A percentile compares a stretch with the other conserved stretches of the same genome.
phyloP scores from a whole-genome alignment of 2,113 vertebrate genomes.

The Xenopus borealis region DNA sequence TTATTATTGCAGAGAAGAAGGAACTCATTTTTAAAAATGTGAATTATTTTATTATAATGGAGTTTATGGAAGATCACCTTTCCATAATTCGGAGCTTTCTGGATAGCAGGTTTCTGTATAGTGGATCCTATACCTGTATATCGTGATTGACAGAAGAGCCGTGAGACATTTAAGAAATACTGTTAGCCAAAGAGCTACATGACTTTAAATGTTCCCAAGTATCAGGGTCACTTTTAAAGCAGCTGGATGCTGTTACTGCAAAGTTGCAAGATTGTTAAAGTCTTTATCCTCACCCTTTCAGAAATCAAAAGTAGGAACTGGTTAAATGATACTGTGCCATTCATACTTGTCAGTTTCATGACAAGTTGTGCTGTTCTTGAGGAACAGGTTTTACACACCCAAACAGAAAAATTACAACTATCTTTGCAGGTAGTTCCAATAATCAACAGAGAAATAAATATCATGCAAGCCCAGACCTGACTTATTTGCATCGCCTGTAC shows the following conservation, averaged over 20 bases:
- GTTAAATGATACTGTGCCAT: constrained; percentile 22
- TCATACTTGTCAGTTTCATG: constrained; percentile 18
- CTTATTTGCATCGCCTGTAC: constrained; percentile 47
- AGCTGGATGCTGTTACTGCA: not conserved
- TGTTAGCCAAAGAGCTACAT: too few species aligned
- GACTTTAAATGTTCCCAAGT: too few species aligned
- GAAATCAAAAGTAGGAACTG: constrained; percentile 5
- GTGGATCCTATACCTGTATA: too few species aligned
- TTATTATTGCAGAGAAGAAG: too few species aligned
- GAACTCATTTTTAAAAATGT: too few species aligned
- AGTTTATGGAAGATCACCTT: too few species aligned
- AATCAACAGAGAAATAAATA: constrained; percentile 52
- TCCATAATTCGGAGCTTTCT: too few species aligned
- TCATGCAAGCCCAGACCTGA: constrained; percentile 60
- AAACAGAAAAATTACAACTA: constrained; percentile 61
- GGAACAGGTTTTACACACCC: constrained; percentile 71
- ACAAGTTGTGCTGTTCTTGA: constrained; percentile 50
- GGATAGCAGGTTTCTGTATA: too few species aligned
- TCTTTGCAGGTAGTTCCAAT: constrained; percentile 50
- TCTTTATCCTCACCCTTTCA: constrained; percentile 2
- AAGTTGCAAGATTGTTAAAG: not conserved
- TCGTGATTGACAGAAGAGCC: too few species aligned
- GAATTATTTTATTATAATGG: too few species aligned
- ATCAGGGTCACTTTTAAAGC: too few species aligned
- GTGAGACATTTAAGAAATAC: too few species aligned